Base-by-base conservation (phyloP, 2,888 invertebrate genomes). In the Acheta domesticus region DNA sequence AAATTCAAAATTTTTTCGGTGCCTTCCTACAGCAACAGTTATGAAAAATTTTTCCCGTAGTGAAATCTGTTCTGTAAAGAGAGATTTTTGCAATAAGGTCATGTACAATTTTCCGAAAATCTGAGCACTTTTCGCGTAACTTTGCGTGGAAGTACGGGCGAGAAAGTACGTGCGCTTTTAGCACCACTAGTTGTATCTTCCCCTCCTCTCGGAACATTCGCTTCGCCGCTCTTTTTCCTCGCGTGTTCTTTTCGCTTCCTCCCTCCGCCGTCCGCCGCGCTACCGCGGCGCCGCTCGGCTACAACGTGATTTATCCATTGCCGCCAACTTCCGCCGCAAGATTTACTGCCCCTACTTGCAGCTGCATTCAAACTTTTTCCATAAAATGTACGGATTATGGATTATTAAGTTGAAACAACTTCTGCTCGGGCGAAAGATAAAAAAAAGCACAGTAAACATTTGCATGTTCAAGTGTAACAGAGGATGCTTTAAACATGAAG, bases 381-480 rank as follows among this genome's bases (percentile, higher is more conserved):
- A n/a, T 62, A 62, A 62, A 19, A 62, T 62, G 14, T 62, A 62
- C 62, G 62, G 14, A 62, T 62, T 62, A 62, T 62, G 62, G 62
- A 62, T 62, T 62, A 62, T 62, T 62, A 62, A 62, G 62, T n/a
- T 62, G 62, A 62, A 62, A 62, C 62, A 62, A 62, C n/a, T 62
- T 62, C 62, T 62, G 62, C 16, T 14, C n/a, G n/a, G 14, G 14
- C 14, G 62, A 36, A 62, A n/a, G 62, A 62, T 19, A 62, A 19
- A 62, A 62, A 62, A 62, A n/a, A 62, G 14, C n/a, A 14, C n/a
- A 19, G 62, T 62, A 62, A 62, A 62, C 62, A 62, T 62, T 14
- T 62, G n/a, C 62, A n/a, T 62, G 62, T 62, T n/a, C 14, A 62
- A 62, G n/a, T 62, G n/a, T 14, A 62, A 62, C 16, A 14, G 62